Evolutionary conservation across 1,140 invertebrate genomes (phyloP).

Genomic region (Tribolium castaneum): DNA sequence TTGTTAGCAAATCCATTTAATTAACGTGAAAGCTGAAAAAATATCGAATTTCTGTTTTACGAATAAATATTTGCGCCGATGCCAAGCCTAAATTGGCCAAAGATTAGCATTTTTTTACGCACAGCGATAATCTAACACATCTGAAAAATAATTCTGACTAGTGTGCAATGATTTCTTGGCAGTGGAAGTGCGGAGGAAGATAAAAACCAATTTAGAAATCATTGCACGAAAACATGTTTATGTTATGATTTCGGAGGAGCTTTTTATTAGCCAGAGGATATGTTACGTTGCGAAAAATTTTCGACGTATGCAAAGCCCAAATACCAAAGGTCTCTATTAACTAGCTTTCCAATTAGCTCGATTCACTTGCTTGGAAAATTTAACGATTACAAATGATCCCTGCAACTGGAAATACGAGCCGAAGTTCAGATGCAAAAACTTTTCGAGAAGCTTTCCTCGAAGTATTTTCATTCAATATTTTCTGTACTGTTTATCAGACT

Average conservation of each 20-base stretch:
- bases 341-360: neutral
- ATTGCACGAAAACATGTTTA: neutral
- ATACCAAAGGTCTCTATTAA: neutral
- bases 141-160: neutral
- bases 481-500: neutral
- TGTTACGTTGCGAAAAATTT: no score
- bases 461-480: conserved; percentile 26
- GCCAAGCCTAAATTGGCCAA: neutral
- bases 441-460: neutral
- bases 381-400: neutral
- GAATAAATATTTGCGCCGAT: neutral
- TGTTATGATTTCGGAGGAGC: neutral
- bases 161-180: neutral
- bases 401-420: neutral
- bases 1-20: neutral
- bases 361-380: neutral
- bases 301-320: neutral
- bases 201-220: neutral
- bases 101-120: neutral
- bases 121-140: neutral
- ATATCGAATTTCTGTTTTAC: neutral
- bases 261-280: neutral
- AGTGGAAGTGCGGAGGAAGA: neutral
- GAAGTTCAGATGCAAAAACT: neutral
- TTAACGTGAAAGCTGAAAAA: neutral